Percentiles rank a stretch among this genome's conserved stretches.
phyloP scores from a whole-genome alignment of 1,140 invertebrate species.

The Amphibalanus amphitrite region DNA sequence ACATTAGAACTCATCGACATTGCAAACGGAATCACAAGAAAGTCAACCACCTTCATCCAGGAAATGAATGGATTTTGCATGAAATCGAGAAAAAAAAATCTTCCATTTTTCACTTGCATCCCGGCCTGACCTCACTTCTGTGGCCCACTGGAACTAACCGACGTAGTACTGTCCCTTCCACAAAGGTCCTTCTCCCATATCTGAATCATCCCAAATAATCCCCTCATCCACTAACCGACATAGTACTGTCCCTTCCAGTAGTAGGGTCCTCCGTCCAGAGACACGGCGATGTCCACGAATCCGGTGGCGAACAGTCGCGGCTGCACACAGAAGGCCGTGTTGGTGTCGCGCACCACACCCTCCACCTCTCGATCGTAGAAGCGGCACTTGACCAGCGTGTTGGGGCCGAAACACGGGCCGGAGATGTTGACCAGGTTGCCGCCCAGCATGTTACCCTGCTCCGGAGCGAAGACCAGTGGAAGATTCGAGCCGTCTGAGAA shows the following conservation, averaged over 20 bases:
- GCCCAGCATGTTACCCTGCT: conserved; percentile 87
- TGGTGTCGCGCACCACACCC: conserved; percentile 26
- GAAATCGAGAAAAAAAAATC: no score
- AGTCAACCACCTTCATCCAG: no score
- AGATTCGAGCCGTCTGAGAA: not conserved
- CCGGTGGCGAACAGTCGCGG: conserved; percentile 76
- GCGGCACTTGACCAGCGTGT: conserved; percentile 52
- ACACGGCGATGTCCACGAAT: conserved; percentile 71
- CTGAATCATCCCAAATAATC: no score
- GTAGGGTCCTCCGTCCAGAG: conserved; percentile 54
- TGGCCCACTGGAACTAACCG: no score
- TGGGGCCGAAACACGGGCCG: conserved; percentile 66
- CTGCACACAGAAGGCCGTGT: conserved; percentile 73
- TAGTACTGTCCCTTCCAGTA: conserved; percentile 86
- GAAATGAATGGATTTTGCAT: no score
- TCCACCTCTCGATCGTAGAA: conserved; percentile 26
- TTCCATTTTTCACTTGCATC: no score
- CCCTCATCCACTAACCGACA: conserved; percentile 55
- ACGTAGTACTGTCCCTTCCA: no score
- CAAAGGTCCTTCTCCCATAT: no score
- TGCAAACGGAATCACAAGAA: no score
- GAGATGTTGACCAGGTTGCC: conserved; percentile 88
- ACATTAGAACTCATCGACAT: no score
- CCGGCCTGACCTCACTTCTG: no score
- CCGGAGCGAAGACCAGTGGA: conserved; percentile 69